Base-by-base conservation (phyloP, 2,888 invertebrate genomes). In the Zelleria hepariella region DNA sequence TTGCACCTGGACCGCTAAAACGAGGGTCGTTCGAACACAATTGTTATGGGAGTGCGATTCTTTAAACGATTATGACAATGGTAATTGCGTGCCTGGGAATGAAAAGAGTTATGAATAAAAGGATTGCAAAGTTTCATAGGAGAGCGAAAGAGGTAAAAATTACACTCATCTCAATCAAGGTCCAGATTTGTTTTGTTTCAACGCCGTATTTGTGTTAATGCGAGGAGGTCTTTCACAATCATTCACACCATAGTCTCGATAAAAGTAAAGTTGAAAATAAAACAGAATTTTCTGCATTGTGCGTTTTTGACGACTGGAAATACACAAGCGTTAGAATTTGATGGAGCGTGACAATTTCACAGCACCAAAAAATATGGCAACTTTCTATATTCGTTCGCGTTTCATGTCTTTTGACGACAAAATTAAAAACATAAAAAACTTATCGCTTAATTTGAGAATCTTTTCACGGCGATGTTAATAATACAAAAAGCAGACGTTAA, bases 401-500 rank as follows among this genome's bases (percentile, higher is more conserved):
- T 42, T 42, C 63, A 60, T 62, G 63, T 65, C 58, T 62, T 53
- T 24, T 62, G 61, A 57, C 61, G 61, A 65, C 63, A 15, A 15
- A 42, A 10, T 10, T 42, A 15, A 15, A 42, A 10, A 15, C 15
- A 15, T 42, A 42, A 42, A 10, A 42, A 42, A 42, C 15, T 10
- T 15, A 42, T 42, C 63, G 62, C 68, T 68, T 68, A 70, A 74
- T 72, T 71, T 66, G 63, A 59, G 69, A 63, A 65, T 68, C 73
- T 71, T 74, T 77, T 75, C 72, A 74, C 71, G 71, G 48, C 71
- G 73, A 75, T 74, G 70, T 75, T 42, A 72, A 75, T 77, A 73
- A 78, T 67, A 79, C 74, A 73, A 77, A 81, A 83, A 80, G 74
- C 66, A 62, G 71, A 78, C 75, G 75, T 78, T 80, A 80, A 78